Base-by-base conservation (phyloP, 2,797 vertebrate genomes). In the Danio albolineatus region DNA sequence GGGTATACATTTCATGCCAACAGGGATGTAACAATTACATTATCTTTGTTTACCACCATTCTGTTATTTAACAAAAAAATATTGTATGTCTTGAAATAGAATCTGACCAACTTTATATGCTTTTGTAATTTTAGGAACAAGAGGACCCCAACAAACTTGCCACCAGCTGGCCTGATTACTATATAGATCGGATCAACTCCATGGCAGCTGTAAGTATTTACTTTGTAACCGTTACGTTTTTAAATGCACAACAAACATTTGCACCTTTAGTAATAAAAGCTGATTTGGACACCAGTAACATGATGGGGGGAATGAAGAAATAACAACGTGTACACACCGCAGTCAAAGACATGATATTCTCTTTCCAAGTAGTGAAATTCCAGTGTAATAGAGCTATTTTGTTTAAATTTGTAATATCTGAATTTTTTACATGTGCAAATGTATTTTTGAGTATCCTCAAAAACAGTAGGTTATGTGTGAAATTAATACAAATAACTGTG, bases 121-220 rank as follows among this genome's bases (percentile, higher is more conserved):
- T 28, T 17, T 19, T 72, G 12, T 85, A 80, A 9, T 89, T 91
- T 86, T 90, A 99, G 98, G 97, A 99, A 82, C 98, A 99, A 90
- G 98, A 99, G 88, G 98, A 99, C 88, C 97, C 98, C 83, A 99
- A 99, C 91, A 99, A 98, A 81, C 92, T 97, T 89, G 97, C 97
- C 21, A 99, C 97, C 89, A 99, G 97, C 91, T 99, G 97, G 97
- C 97, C 97, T 0, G 97, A 99, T 89, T 98, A 98, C 93, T 99
- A 99, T 89, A 98, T 98, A 0, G 97, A 98, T 87, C 96, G 96
- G 65, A 98, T 98, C 90, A 98, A 98, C 91, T 97, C 96, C 89
- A 98, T 98, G 97, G 96, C 97, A 84, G 95, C 96, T 73, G 97
- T 99, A 91, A 97, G 97, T 94, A 78, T 38, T 19, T 72, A 9